Evolutionary conservation across 2,113 vertebrate species (phyloP).

Genomic region (Leptocoma aspasia): DNA sequence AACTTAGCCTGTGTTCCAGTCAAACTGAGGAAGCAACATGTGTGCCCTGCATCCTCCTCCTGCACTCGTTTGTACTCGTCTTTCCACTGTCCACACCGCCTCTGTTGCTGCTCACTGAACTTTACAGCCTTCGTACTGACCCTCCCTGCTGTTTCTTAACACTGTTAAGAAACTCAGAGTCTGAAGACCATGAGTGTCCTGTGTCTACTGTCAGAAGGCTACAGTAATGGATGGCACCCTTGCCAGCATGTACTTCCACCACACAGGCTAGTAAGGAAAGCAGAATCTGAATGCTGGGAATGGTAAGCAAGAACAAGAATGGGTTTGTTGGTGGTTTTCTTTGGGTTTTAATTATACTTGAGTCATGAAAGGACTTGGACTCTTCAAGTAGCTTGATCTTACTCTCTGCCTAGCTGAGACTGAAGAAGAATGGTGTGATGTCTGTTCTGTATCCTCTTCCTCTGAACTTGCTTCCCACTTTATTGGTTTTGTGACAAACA

Average conservation of each 20-base stretch:
- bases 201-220: not conserved
- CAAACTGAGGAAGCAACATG: not conserved
- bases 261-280: not conserved
- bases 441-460: not conserved
- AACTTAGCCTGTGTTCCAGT: not conserved
- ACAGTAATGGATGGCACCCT: not conserved
- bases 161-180: not conserved
- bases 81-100: not conserved
- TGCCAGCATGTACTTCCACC: not conserved
- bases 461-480: not conserved
- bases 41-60: not conserved
- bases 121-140: not conserved
- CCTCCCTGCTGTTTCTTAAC: no score
- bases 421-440: not conserved
- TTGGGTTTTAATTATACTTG: not conserved
- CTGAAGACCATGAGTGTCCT: not conserved
- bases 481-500: not conserved
- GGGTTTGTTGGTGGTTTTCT: not conserved
- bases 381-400: not conserved
- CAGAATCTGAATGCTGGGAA: not conserved
- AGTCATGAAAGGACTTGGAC: not conserved
- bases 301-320: not conserved
- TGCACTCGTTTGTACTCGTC: accelerated
- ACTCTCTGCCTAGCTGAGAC: not conserved
- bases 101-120: not conserved